phyloP scores from a whole-genome alignment of 2,888 invertebrate genomes.

The Drosophila atripex region DNA sequence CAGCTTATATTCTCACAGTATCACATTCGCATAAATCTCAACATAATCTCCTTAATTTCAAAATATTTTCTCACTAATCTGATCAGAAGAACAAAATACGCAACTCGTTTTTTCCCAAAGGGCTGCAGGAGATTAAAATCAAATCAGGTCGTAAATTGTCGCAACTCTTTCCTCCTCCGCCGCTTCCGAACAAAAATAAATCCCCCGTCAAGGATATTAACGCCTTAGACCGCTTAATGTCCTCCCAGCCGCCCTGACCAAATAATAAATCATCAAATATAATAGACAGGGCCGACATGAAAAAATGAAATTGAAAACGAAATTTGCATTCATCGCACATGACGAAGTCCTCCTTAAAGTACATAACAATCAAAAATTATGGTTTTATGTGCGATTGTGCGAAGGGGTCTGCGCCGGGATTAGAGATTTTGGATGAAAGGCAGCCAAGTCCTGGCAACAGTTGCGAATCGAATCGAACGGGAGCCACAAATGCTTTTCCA shows the following conservation, averaged over 20 bases:
- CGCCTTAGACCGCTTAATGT: slow-evolving; percentile 67
- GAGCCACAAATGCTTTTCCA: slow-evolving; percentile 63
- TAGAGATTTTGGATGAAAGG: slow-evolving; percentile 11
- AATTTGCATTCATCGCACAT: slow-evolving; percentile 49
- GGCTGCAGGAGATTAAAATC: slow-evolving; percentile 64
- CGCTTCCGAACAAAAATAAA: background rate
- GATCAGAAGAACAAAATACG: slow-evolving; percentile 28
- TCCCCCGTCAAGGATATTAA: slow-evolving; percentile 61
- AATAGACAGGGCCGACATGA: slow-evolving; percentile 44
- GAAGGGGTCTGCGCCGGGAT: slow-evolving; percentile 41
- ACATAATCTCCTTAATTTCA: slow-evolving; percentile 19
- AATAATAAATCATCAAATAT: slow-evolving; percentile 65
- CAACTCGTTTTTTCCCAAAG: slow-evolving; percentile 30
- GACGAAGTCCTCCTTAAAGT: slow-evolving; percentile 57
- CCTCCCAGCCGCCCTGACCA: slow-evolving; percentile 6
- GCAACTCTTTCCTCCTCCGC: slow-evolving; percentile 53
- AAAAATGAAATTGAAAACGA: slow-evolving; percentile 58
- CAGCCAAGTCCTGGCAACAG: slow-evolving; percentile 62
- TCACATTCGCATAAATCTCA: slow-evolving; percentile 14
- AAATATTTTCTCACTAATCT: slow-evolving; percentile 51
- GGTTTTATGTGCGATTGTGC: slow-evolving; percentile 54
- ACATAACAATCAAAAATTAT: slow-evolving; percentile 72
- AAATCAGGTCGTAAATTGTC: slow-evolving; percentile 62
- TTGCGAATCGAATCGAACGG: slow-evolving; percentile 67
- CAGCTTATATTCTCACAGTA: background rate